phyloP scores from a whole-genome alignment of 2,797 vertebrate genomes.

The Chromobotia macracanthus region DNA sequence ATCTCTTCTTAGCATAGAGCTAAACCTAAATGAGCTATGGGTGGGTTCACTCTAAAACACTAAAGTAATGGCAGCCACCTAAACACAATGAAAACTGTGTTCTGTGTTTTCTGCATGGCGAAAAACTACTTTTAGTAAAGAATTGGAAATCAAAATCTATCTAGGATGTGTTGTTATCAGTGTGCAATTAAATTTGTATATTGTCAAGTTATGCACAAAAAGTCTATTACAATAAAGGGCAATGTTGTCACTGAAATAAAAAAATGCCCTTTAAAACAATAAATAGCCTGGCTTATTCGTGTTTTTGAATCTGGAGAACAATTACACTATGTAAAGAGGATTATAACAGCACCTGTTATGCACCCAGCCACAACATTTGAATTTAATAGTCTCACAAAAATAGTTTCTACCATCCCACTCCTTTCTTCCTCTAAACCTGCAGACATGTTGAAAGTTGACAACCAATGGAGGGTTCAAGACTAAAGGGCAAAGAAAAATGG shows the following conservation, averaged over 20 bases:
- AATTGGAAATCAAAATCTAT: constrained; percentile 10
- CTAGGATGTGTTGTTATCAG: constrained; percentile 13
- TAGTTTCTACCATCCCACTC: constrained; percentile 44
- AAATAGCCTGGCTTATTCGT: constrained; percentile 71
- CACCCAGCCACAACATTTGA: constrained; percentile 67
- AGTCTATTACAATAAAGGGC: constrained; percentile 13
- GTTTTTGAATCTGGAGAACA: constrained; percentile 75
- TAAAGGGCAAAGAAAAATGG: constrained; percentile 42
- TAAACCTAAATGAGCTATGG: no score
- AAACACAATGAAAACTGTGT: no score
- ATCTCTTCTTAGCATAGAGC: no score
- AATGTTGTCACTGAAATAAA: constrained; percentile 38
- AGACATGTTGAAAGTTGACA: constrained; percentile 44
- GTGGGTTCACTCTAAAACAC: neutral
- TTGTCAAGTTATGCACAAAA: constrained; percentile 43
- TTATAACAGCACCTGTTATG: constrained; percentile 76
- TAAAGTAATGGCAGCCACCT: no score
- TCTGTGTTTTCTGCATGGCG: no score
- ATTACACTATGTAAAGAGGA: constrained; percentile 81
- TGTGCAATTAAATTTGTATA: constrained; percentile 38
- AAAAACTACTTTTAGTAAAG: neutral
- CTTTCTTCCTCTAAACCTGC: constrained; percentile 45
- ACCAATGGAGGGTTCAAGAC: constrained; percentile 48
- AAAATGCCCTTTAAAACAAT: constrained; percentile 32
- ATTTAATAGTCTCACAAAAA: constrained; percentile 58